Evolutionary conservation across 2,888 invertebrate genomes (phyloP), one percentile per base, ranked within the genome.

Genomic region (Euzetes globulus): DNA sequence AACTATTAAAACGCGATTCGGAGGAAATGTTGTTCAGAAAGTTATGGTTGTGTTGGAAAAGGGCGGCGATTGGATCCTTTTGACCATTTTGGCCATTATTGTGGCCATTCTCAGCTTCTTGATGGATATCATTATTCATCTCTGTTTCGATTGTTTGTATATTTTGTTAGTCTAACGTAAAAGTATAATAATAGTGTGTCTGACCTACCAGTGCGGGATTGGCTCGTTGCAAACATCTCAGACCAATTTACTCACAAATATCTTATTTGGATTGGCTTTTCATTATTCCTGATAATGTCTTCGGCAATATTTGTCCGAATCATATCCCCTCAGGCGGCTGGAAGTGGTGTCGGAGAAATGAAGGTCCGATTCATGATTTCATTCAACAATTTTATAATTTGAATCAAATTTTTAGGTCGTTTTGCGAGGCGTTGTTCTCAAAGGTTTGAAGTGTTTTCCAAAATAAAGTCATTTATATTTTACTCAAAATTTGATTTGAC

Each of bases 321-420:
- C 7, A 41, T 72, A 11, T 95, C 97, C 7, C 96, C 97, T 4
- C 97, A 98, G 84, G 94, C 95, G 79, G 71, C 68, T 22, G 74
- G 97, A 79, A 97, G 96, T 72, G 97, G 97, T 76, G 97, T 98
- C 81, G 97, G 97, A 65, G 98, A 98, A 85, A 97, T 98, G 94
- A 98, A 98, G 86, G 98, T 68, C 22, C 22, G 45, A 37, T 15
- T 60, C 9, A 22, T 29, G 4, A 50, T 50, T 50, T 50, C 5
- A 13, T 9, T 25, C 15, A 58, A 58, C 58, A n/a, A 4, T 58
- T 58, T 25, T 25, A n/a, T 7, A 25, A 9, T 60, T 25, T 13
- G 11, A 9, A 25, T 29, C 19, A 17, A 27, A 22, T 27, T 37
- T 65, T 37, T 65, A 29, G 68, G 68, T 97, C 6, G 96, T 98